Evolutionary conservation across 2,888 invertebrate genomes (phyloP), one percentile per base, ranked within the genome.

Genomic region (Drosophila yooni): DNA sequence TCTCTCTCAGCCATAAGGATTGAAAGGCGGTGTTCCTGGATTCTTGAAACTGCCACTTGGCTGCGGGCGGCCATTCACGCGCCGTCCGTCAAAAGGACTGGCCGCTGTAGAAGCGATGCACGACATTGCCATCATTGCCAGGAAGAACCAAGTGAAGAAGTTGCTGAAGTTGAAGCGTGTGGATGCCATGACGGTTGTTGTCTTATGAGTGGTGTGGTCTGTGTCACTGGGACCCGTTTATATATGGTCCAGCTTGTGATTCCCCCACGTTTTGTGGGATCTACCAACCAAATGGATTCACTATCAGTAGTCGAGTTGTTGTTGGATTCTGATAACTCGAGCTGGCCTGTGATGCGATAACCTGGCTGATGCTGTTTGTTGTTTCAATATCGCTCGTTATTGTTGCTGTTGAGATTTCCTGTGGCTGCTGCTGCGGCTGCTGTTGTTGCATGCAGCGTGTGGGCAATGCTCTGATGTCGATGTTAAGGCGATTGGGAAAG

Each of bases 21-120:
- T 84, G 56, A 84, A 84, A 1, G 83, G 83, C 25, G 88, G 88
- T 27, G 88, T 85, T 13, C 64, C 57, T 8, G 82, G 84, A 25
- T 81, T 53, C 13, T 53, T 38, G 0, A 58, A 53, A 15, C 54
- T 3, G 18, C 29, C 40, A 18, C 52, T 48, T 1, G 53, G n/a
- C n/a, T 40, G 69, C 36, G 78, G 68, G 11, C 60, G 67, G 8
- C 58, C 34, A 38, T 52, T 61, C 27, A 25, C 13, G 34, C 78
- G 78, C 7, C 73, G 58, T 1, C 25, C 73, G 53, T 88, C 76
- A 25, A 83, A 83, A 15, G 83, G 88, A 36, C 69, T 59, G 18
- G 79, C 78, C 38, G 33, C 3, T 0, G 79, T 60, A 0, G 62
- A 46, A 5, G 43, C n/a, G n/a, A 52, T 29, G 36, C 75, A 67